Base-by-base conservation (phyloP, 2,113 vertebrate genomes). In the Scomber colias region DNA sequence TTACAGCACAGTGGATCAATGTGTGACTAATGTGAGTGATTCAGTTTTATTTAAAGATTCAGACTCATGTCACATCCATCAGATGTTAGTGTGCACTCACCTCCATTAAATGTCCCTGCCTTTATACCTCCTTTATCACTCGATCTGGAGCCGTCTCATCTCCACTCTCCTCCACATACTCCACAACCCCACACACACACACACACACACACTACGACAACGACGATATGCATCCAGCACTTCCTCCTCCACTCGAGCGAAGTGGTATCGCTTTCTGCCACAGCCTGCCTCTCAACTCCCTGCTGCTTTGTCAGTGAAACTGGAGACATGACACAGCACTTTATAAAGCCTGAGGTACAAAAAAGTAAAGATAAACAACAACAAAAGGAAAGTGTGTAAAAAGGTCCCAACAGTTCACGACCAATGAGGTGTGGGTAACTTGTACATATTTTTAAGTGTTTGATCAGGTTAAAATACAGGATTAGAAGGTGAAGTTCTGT, bases 271-370 rank as follows among this genome's bases (percentile, higher is more conserved):
- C 71, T 82, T 88, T 83, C 75, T 50, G 24, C 66, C 61, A 5
- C 56, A 79, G 62, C 46, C 75, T 57, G 45, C 40, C 60, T 84
- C 72, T 81, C 72, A 35, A 73, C 46, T 71, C 55, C 3, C n/a
- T 60, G 51, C 66, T 82, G 81, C 84, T 85, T 64, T 75, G 84
- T 77, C 63, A 65, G 72, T 84, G 90, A 89, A 89, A 90, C 77
- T 7, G 0, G 72, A 93, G 70, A 71, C 24, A 3, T 5, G 10
- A 16, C 17, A 21, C 66, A n/a, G 64, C 30, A 66, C 62, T 40
- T 50, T 80, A 31, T 56, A 67, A 40, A 30, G 56, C 30, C n/a
- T 54, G 21, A 45, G 35, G 53, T 59, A 65, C 4, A 56, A 40
- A 14, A 70, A 50, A 51, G 45, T n/a, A 49, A 61, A 74, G 21